A percentile compares a stretch with the other conserved stretches of the same genome.
Evolutionary conservation across 2,888 invertebrate species (phyloP).

Genomic region (Tipula vernalis): DNA sequence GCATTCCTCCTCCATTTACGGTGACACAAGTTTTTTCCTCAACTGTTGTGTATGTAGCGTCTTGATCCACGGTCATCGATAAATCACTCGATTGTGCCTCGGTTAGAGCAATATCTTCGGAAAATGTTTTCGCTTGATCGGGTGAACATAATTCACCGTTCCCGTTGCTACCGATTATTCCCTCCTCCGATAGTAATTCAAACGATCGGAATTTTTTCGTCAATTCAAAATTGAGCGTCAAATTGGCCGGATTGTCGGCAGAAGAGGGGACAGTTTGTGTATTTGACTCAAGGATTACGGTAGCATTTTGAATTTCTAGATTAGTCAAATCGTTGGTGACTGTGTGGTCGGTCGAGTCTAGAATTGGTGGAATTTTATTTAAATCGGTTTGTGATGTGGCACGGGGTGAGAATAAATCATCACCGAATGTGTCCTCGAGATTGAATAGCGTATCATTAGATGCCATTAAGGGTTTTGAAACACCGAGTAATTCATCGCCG

Average conservation of each 20-base stretch:
- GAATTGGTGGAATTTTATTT: not conserved
- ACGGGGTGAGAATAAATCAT: slow-evolving; percentile 20
- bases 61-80: slow-evolving; percentile 18
- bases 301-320: not conserved
- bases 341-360: not conserved
- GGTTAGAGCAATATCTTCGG: slow-evolving; percentile 18
- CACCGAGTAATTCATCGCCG: slow-evolving; percentile 20
- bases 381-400: slow-evolving; percentile 16
- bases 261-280: not conserved
- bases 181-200: not conserved
- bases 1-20: slow-evolving; percentile 11
- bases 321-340: not conserved
- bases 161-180: not conserved
- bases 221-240: not conserved
- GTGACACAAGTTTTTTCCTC: slow-evolving; percentile 20
- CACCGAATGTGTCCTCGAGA: slow-evolving; percentile 21
- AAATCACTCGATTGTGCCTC: slow-evolving; percentile 18
- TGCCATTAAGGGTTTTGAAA: slow-evolving; percentile 21
- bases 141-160: slow-evolving; percentile 19
- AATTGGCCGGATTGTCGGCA: not conserved
- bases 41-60: slow-evolving; percentile 19
- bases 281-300: not conserved
- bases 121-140: slow-evolving; percentile 21
- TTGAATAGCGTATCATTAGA: slow-evolving; percentile 22
- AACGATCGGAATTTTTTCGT: not conserved